Evolutionary conservation across 1,140 invertebrate genomes (phyloP).

Genomic region (Telenomus remus): DNA sequence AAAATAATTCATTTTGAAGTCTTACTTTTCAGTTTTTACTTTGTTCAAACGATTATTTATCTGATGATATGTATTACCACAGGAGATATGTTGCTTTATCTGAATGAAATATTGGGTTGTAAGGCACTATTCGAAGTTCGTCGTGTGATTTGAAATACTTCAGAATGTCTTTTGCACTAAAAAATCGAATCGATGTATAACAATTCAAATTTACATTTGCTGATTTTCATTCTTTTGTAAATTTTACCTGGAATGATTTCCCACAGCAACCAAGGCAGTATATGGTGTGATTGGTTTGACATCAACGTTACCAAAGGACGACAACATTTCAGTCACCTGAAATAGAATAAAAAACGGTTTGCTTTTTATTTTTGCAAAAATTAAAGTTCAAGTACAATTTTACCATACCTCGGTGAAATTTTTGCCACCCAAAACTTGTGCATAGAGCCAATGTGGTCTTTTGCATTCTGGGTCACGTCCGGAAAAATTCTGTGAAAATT

Average conservation of each 20-base stretch:
- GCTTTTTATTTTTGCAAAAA: too few relatives aligned
- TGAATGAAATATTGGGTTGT: conserved; percentile 74
- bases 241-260: conserved; percentile 69
- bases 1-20: too few relatives aligned
- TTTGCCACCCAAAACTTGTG: conserved; percentile 62
- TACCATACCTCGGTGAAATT: conserved; percentile 53
- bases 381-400: too few relatives aligned
- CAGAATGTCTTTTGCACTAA: conserved; percentile 75
- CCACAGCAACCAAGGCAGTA: conserved; percentile 69
- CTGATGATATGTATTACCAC: conserved; percentile 19
- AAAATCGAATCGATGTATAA: conserved; percentile 60
- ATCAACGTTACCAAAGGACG: conserved; percentile 70
- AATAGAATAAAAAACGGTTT: conserved; percentile 25
- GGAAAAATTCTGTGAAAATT: conserved; percentile 73
- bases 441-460: conserved; percentile 76
- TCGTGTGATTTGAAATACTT: conserved; percentile 70
- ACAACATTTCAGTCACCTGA: conserved; percentile 69
- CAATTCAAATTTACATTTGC: too few relatives aligned
- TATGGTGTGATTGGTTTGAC: conserved; percentile 63
- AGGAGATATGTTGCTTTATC: conserved; percentile 5
- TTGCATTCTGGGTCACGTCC: conserved; percentile 74
- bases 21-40: too few relatives aligned
- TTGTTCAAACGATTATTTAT: too few relatives aligned
- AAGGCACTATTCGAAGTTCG: conserved; percentile 73
- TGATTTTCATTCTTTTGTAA: not conserved